Conservation (phyloP, 2,888 invertebrate genomes). For the Idaea aversata region DNA sequence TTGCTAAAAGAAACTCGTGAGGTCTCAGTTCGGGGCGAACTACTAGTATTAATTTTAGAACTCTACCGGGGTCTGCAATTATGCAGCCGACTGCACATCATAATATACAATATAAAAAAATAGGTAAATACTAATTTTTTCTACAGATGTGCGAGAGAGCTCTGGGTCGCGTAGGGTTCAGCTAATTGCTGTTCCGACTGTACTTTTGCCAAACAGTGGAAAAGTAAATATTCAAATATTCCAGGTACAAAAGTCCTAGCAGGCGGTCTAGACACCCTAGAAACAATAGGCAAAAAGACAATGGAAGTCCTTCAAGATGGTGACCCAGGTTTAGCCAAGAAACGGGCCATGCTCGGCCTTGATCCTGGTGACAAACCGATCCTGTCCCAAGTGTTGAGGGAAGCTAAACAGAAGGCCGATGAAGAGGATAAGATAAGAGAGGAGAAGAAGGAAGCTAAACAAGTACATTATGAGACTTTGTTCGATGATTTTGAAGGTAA, state of each 20-base stretch:
- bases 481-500: slow-evolving; percentile 94
- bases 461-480: slow-evolving; percentile 86
- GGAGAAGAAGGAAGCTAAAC: slow-evolving; percentile 71
- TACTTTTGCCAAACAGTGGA: no score
- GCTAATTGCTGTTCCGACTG: no score
- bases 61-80: no score
- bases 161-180: no score
- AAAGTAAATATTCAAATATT: no score
- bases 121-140: no score
- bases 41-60: no score
- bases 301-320: slow-evolving; percentile 96
- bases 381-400: slow-evolving; percentile 82
- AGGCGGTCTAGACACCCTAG: slow-evolving; percentile 92
- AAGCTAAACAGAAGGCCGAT: slow-evolving; percentile 86
- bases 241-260: slow-evolving; percentile 86
- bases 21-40: no score
- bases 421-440: slow-evolving; percentile 75
- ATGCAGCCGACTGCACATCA: no score
- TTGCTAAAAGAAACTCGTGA: no score
- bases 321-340: slow-evolving; percentile 92
- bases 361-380: slow-evolving; percentile 81
- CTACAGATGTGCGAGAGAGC: no score
- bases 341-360: slow-evolving; percentile 83
- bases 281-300: slow-evolving; percentile 96
- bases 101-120: no score